Base-by-base conservation (phyloP, 2,113 vertebrate species). In the Brachyhypopomus occidentalis region DNA sequence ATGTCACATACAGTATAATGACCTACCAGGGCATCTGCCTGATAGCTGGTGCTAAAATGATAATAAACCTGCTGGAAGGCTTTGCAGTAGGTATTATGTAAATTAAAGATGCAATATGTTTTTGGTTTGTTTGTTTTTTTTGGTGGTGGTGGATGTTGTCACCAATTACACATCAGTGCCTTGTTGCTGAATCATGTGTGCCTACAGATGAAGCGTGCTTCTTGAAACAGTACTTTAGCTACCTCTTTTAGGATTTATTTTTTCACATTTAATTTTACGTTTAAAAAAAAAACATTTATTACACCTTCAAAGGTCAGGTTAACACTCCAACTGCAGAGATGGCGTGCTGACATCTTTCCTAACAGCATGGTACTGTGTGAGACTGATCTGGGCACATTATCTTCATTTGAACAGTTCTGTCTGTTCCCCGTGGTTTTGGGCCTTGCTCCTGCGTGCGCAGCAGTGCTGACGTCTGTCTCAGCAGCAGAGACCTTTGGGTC, bases 391-490 rank as follows among this genome's bases (percentile, higher is more conserved):
- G 20, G 52, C 36, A 73, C 14, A 17, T 41, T 38, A 58, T 30
- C 58, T 69, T 59, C 19, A 64, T 64, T 79, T 71, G 71, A 58
- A 72, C 66, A 84, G 66, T 11, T 34, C 19, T 71, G 64, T 45
- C 67, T 63, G 69, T 69, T 83, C 62, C 48, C 81, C 23, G 38
- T 67, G 55, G 41, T 66, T 64, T 23, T 77, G 45, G 34, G 19
- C 25, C 66, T 45, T 69, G 48, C 52, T 83, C 62, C 52, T 30
- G 36, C 76, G 45, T 74, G 81, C 70, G 59, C 69, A 75, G 62
- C 56, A 48, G 34, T 60, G 70, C 58, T 72, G 69, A 80, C 81
- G 60, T 75, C 55, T 80, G 56, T 30, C 63, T 60, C 41, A n/a
- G 38, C 67, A 62, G 62, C 67, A 60, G 48, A 23, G 69, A 67